These are phyloP conservation scores for Eristalinus sepulchralis DNA, from an alignment of 2,888 invertebrate species.

Conservation along the genomic window DNA sequence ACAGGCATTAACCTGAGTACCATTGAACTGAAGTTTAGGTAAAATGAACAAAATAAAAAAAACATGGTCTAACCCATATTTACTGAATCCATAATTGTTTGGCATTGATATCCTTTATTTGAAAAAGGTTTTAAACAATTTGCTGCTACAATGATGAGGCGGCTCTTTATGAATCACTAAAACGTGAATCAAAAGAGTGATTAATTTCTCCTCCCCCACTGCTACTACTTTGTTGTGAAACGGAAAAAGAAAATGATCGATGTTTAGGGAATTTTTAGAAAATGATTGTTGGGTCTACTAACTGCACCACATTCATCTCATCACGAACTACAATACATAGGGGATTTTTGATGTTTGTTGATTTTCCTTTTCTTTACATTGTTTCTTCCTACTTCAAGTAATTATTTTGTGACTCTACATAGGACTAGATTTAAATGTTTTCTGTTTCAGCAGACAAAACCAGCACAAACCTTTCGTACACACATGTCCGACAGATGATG, in stretches of 20 bases:
- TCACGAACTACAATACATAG: neutral
- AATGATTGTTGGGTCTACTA: neutral
- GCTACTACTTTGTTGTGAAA: no score
- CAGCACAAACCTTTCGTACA: neutral
- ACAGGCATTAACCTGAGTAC: neutral
- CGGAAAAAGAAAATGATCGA: no score
- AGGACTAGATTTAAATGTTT: constrained; percentile 32
- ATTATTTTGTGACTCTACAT: neutral
- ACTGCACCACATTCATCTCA: neutral
- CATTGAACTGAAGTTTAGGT: neutral
- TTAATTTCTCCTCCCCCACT: neutral
- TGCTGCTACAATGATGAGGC: neutral
- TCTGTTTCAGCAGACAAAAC: neutral
- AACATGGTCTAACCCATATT: constrained; percentile 9
- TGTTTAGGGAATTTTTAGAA: neutral
- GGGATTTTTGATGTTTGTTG: constrained; percentile 3
- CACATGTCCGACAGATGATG: neutral
- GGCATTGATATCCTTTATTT: constrained; percentile 62
- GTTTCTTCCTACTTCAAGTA: neutral
- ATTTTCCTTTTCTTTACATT: neutral
- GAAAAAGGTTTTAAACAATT: constrained; percentile 64
- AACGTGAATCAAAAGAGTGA: constrained; percentile 62
- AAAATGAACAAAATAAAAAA: neutral
- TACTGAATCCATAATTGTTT: constrained; percentile 43
- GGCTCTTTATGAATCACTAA: constrained; percentile 63